A percentile compares a stretch with the other conserved stretches of the same genome.
Conservation (phyloP, 2,113 vertebrate species). For the Melanerpes formicivorus region DNA sequence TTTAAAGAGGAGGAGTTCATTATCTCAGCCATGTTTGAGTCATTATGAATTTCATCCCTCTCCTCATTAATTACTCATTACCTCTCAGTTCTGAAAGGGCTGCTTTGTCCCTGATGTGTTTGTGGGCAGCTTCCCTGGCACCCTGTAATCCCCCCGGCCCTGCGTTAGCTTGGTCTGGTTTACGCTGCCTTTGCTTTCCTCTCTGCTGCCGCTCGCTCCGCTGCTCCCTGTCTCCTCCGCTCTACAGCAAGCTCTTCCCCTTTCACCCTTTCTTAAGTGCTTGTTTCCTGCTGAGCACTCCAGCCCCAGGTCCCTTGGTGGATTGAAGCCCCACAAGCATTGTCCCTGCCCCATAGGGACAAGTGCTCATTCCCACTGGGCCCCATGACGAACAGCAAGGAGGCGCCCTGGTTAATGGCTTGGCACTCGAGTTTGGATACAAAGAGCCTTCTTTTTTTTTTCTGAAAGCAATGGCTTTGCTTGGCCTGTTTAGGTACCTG, state of each 20-base stretch:
- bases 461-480: neutral
- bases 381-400: neutral
- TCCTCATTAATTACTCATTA: conserved; percentile 69
- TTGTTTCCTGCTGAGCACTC: neutral
- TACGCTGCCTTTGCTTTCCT: conserved; percentile 17
- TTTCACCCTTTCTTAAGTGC: fast-evolving
- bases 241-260: neutral
- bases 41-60: conserved; percentile 66
- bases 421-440: neutral
- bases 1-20: conserved; percentile 71
- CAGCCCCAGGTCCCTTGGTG: fast-evolving
- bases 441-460: neutral
- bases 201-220: neutral
- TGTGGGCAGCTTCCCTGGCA: conserved; percentile 53
- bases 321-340: neutral
- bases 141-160: conserved; percentile 58
- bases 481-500: neutral
- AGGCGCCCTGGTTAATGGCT: neutral
- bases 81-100: conserved; percentile 38
- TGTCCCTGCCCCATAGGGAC: neutral
- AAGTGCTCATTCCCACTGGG: fast-evolving
- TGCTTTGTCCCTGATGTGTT: conserved; percentile 52
- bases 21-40: conserved; percentile 60
- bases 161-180: conserved; percentile 58
- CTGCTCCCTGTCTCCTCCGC: neutral